Evolutionary conservation across 2,113 vertebrate genomes (phyloP), one percentile per base, ranked within the genome.

Genomic region (Cololabis saira): DNA sequence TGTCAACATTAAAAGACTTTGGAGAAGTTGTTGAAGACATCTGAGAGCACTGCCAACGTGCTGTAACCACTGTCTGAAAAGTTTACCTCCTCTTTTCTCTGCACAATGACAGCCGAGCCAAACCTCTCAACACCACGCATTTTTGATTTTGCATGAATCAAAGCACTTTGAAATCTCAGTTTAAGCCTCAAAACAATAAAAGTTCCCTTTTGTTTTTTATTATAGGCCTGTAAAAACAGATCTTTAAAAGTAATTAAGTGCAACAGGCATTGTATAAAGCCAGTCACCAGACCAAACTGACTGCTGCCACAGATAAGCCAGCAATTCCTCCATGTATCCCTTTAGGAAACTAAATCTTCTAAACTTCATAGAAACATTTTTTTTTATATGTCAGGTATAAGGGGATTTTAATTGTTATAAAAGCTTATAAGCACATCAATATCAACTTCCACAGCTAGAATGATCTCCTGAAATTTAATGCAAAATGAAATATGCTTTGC

Each of bases 171-270:
- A n/a, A 61, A 75, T 16, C 7, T 54, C 17, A 27, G 2, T 37
- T 4, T 37, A 37, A 37, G 1, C 33, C 10, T 7, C 10, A 37
- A 37, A 9, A 37, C 5, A 37, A 37, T 7, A 37, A 37, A 7
- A 37, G 37, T 40, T 13, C 30, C 61, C 52, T 66, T 49, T 13
- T 71, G 67, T 64, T 57, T 21, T 69, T 71, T 37, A 65, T 80
- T 70, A 56, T 14, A 51, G 1, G 41, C 33, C 78, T 82, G 84
- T 80, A 85, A 90, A 90, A 44, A 84, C 77, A 67, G 11, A 53
- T 48, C 65, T 63, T 45, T 60, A 82, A 74, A 80, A 77, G 78
- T 58, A 79, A 80, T 55, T 18, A 69, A 54, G 59, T 60, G 54
- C 62, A 85, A 63, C 55, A 66, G 59, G 53, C 42, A 58, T 53